Conservation (phyloP, 2,113 vertebrate genomes). For the Zingel zingel region DNA sequence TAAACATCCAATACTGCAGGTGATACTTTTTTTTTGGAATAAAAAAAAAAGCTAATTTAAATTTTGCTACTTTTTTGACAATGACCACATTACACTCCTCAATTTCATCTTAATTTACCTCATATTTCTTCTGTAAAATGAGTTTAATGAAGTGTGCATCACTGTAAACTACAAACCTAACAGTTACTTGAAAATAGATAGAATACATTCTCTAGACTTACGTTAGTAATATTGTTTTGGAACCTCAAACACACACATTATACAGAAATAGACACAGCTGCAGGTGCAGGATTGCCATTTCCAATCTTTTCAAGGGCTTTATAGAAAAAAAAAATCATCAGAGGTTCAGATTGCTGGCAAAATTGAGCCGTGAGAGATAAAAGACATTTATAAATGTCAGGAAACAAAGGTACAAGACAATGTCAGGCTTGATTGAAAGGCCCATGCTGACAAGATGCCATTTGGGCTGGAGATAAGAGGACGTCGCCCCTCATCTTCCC, state of each 20-base stretch:
- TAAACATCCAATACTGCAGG: conserved; percentile 29
- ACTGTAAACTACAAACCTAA: neutral
- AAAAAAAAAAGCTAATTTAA: neutral
- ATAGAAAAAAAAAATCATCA: conserved; percentile 4
- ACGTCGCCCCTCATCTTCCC: conserved; percentile 34
- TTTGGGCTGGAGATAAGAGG: conserved; percentile 30
- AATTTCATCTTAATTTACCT: neutral
- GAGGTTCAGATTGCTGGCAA: conserved; percentile 5
- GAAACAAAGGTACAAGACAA: conserved; percentile 36
- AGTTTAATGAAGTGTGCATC: neutral
- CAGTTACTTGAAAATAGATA: neutral
- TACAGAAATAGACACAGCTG: neutral
- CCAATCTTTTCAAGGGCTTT: conserved; percentile 20
- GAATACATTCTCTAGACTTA: neutral
- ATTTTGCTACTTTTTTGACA: neutral
- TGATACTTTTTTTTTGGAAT: neutral
- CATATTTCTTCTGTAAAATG: neutral
- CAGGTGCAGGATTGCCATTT: conserved; percentile 34
- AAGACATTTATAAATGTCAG: conserved; percentile 37
- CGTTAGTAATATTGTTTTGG: neutral
- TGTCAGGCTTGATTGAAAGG: conserved; percentile 34
- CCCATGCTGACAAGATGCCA: conserved; percentile 1
- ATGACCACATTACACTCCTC: neutral
- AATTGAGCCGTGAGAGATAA: conserved; percentile 46
- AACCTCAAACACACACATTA: neutral